Evolutionary conservation across 2,113 vertebrate genomes (phyloP).

Genomic region (Lota lota): DNA sequence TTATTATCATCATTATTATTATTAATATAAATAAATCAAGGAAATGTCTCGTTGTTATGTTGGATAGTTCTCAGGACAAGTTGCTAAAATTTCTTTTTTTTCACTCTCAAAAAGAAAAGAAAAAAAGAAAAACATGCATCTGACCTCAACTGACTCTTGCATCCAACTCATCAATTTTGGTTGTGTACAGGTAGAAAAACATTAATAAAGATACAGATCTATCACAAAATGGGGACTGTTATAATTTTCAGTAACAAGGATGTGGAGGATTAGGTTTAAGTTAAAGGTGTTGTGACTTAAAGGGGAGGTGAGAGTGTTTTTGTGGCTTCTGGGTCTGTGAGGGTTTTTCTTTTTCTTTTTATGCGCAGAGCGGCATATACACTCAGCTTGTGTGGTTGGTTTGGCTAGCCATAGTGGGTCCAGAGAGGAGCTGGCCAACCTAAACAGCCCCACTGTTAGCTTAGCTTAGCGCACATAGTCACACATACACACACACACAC

Average conservation of each 20-base stretch:
- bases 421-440: constrained; percentile 44
- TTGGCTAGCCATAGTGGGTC: constrained; percentile 34
- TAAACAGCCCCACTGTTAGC: constrained; percentile 42
- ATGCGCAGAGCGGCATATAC: constrained; percentile 33
- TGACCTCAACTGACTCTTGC: no score
- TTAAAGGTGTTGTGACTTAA: not conserved
- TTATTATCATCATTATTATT: no score
- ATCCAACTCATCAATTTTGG: not conserved
- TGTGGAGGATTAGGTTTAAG: constrained; percentile 24
- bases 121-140: no score
- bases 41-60: no score
- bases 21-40: no score
- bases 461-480: constrained; percentile 3
- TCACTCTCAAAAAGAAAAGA: no score
- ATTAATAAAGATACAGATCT: not conserved
- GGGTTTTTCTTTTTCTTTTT: constrained; percentile 26
- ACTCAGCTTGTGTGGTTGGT: constrained; percentile 51
- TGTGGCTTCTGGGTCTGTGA: constrained; percentile 24
- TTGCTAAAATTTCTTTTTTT: no score
- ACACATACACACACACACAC: constrained; percentile 28
- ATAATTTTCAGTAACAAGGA: constrained; percentile 7
- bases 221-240: not conserved
- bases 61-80: no score
- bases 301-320: not conserved
- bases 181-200: not conserved